Evolutionary conservation across 1,140 invertebrate genomes (phyloP).

Genomic region (Dufourea novaeangliae): DNA sequence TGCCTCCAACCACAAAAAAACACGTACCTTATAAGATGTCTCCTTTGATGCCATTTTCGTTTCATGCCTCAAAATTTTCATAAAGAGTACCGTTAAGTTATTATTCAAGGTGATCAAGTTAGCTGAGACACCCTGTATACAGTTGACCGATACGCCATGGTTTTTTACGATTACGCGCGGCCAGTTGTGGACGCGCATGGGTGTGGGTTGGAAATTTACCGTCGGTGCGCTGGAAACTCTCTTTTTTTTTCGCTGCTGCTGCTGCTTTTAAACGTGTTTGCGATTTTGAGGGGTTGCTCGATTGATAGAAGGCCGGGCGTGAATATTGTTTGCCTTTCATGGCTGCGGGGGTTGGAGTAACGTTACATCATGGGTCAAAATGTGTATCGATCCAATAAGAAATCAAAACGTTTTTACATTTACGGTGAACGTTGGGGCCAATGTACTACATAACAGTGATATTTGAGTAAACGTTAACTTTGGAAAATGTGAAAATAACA

Average conservation of each 20-base stretch:
- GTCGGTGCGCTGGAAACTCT: constrained; percentile 9
- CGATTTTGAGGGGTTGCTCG: constrained; percentile 47
- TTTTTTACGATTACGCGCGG: constrained; percentile 50
- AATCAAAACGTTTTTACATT: constrained; percentile 11
- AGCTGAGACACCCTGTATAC: too few relatives aligned
- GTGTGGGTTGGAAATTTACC: constrained; percentile 42
- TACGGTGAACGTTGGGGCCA: not conserved
- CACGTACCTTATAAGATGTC: too few relatives aligned
- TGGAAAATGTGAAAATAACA: too few relatives aligned
- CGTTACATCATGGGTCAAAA: not conserved
- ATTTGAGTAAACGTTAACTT: too few relatives aligned
- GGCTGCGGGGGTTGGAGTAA: constrained; percentile 3
- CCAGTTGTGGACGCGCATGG: constrained; percentile 39
- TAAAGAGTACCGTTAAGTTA: too few relatives aligned
- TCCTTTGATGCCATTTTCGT: too few relatives aligned
- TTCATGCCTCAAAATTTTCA: too few relatives aligned
- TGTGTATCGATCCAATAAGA: constrained; percentile 16
- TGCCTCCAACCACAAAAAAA: too few relatives aligned
- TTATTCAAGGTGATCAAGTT: too few relatives aligned
- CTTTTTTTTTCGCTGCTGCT: constrained; percentile 27
- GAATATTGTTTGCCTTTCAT: constrained; percentile 50
- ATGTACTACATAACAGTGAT: not conserved
- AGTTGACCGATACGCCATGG: constrained; percentile 44
- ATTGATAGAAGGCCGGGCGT: constrained; percentile 30
- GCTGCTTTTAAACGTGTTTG: constrained; percentile 14